phyloP scores from a whole-genome alignment of 1,140 invertebrate species.

The Saccostrea echinata region DNA sequence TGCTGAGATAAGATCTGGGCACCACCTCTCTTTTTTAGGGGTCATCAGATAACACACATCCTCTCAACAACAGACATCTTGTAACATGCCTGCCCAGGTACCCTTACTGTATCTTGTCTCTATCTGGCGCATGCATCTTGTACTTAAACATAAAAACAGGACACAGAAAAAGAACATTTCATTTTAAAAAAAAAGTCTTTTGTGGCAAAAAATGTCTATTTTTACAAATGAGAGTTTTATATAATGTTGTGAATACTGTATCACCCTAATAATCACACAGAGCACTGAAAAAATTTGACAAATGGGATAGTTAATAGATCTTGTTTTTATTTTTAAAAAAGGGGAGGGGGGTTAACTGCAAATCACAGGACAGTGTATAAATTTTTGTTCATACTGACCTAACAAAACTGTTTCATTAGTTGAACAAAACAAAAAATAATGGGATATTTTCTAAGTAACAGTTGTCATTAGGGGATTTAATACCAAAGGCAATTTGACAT shows the following conservation, averaged over 20 bases:
- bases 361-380: no score
- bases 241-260: background rate
- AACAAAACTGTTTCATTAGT: no score
- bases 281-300: no score
- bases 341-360: no score
- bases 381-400: no score
- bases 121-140: conserved; percentile 10
- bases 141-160: background rate
- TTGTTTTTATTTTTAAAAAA: no score
- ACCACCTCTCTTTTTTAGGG: conserved; percentile 5
- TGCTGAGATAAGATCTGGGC: background rate
- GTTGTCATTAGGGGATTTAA: no score
- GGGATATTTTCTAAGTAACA: no score
- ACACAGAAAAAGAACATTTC: background rate
- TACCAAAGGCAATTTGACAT: no score
- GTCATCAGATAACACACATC: conserved; percentile 27
- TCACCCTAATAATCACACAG: no score
- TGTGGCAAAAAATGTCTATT: background rate
- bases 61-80: conserved; percentile 33
- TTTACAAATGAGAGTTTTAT: background rate
- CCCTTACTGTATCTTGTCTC: conserved; percentile 21
- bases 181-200: background rate
- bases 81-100: conserved; percentile 35
- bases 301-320: no score
- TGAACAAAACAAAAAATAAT: no score